Base-by-base conservation (phyloP, 1,140 invertebrate species). In the Caerostris darwini region DNA sequence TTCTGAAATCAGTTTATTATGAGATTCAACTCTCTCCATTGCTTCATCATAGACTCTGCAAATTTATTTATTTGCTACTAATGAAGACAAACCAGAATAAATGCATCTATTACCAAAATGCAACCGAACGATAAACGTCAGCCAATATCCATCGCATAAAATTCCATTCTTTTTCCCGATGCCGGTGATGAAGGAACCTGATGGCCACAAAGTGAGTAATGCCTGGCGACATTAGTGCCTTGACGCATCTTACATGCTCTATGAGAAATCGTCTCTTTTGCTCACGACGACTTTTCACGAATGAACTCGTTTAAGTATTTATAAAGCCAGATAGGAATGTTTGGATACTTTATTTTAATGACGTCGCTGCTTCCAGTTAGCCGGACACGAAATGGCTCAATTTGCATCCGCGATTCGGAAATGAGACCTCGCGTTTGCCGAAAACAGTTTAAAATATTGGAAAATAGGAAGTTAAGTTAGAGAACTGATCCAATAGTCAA, bases 321-420 rank as follows among this genome's bases (percentile, higher is more conserved):
- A 50, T 77, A 8, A 8, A 5, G 71, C 71, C 71, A 5, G 14
- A 77, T 77, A 10, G 71, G 71, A 53, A 77, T 77, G 71, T 77
- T 77, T 12, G 34, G 71, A 12, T 50, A 77, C 71, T 77, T 77
- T 77, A 77, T 77, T 77, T 77, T 77, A 77, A 77, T 77, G 71
- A 77, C 12, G 71, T 50, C 50, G 71, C 12, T 34, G 71, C 34
- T 77, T 5, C 19, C 2, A 12, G 10, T 8, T 8, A 34, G 3
- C 5, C 7, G 50, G 10, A 10, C 12, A 50, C 71, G 71, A 8
- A 12, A 77, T 77, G 71, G 71, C 71, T 5, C 71, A 77, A 77
- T 77, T 77, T 77, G 71, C 53, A 77, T 77, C 71, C 71, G 3
- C 5, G 50, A 77, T 50, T 3, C 53, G 71, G 71, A 77, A 77